Evolutionary conservation across 2,113 vertebrate genomes (phyloP), one percentile per base, ranked within the genome.

Genomic region (Promerops cafer): DNA sequence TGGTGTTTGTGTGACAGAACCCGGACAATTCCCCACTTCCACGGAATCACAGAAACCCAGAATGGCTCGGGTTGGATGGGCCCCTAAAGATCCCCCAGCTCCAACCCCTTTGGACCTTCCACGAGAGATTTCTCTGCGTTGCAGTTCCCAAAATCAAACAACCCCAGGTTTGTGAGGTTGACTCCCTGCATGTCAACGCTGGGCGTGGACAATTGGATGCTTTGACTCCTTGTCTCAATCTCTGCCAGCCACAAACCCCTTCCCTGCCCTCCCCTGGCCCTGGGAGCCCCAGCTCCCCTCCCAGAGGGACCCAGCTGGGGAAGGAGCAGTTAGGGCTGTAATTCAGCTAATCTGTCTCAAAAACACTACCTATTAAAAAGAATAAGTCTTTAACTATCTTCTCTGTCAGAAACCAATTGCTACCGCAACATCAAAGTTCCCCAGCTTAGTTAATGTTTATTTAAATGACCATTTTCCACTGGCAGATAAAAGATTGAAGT

Each of bases 391-490:
- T 40, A 76, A 65, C 77, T 33, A 71, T 59, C 92, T 52, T 72
- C n/a, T 54, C 82, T 92, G 75, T 89, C 81, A 96, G 75, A 86
- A 87, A 70, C 45, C 94, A 90, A 93, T 56, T 27, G 64, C 45
- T 59, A 18, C 84, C 1, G 0, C 28, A 35, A n/a, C 49, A 47
- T 90, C 88, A 19, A 22, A 78, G 87, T 69, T 90, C 64, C 78
- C 45, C 57, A 22, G 40, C 71, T 90, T 89, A 69, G 60, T 89
- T 63, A 90, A 87, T 72, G 66, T 92, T 96, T 96, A 52, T 89
- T 97, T 97, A 92, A 86, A 91, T 91, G 95, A 33, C 89, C 87
- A 5, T 68, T 95, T 93, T 75, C 79, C 83, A 18, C 59, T 59
- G 76, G 59, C 88, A 94, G 78, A 64, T 91, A 64, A 92, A 84